Evolutionary conservation across 1,140 invertebrate species (phyloP).

Genomic region (Brachionus manjavacas): DNA sequence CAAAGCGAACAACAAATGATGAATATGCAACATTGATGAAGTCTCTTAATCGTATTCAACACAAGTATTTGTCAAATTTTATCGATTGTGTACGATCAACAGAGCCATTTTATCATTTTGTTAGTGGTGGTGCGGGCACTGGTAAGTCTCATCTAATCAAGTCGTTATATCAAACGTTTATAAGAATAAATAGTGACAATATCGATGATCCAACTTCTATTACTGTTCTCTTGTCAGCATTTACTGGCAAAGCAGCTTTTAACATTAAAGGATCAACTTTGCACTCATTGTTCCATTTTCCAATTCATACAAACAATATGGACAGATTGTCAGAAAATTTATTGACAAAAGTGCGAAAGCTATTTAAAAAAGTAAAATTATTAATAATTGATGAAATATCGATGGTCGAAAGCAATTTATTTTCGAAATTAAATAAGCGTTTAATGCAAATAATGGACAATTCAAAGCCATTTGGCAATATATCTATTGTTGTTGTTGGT

Average conservation of each 20-base stretch:
- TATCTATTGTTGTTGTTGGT: not conserved
- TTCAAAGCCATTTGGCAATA: not conserved
- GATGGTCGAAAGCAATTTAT: no score
- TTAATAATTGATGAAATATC: not conserved
- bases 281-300: not conserved
- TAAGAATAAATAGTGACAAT: no score
- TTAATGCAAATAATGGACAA: not conserved
- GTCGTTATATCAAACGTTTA: no score
- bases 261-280: not conserved
- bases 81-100: no score
- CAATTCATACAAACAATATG: not conserved
- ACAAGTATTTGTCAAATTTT: no score
- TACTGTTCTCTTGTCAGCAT: not conserved
- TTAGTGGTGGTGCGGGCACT: no score
- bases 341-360: no score
- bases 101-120: no score
- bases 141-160: no score
- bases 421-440: not conserved
- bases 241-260: not conserved
- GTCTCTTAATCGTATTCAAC: no score
- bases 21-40: no score
- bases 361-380: not conserved
- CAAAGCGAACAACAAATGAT: no score
- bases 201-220: not conserved
- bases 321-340: not conserved